Base-by-base conservation (phyloP, 2,797 vertebrate species). In the Hemibagrus guttatus region DNA sequence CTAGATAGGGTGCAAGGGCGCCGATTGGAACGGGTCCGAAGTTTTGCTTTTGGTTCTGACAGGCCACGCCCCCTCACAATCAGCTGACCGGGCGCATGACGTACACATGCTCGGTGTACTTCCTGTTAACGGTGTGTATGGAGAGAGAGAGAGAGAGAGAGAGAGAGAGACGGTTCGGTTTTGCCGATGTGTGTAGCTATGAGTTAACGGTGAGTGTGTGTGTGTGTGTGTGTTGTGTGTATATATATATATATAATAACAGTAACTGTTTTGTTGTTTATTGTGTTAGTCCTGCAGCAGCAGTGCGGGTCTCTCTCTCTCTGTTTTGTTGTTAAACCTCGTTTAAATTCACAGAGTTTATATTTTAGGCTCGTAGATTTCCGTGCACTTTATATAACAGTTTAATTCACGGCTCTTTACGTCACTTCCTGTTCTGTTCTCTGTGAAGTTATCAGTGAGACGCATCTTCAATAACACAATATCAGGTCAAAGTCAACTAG, bases 1-100 rank as follows among this genome's bases (percentile, higher is more conserved):
- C 69, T 72, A 5, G 69, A 26, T 42, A 72, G 69, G 8, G 39
- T 72, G 11, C 4, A 26, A 26, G 7, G 23, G 35, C 35, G 9
- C 12, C 1, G 59, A 23, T 42, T n/a, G 58, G 68, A 74, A 81
- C 71, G 81, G 54, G 76, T 86, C 83, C 26, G 5, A 28, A 17
- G 46, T n/a, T 54, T 28, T n/a, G 21, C n/a, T 72, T 56, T 28
- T 21, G 49, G 46, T 76, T 76, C 61, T 39, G 81, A 46, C 3
- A 72, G 39, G 21, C 69, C 69, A 72, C 39, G 39, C 69, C 69
- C 69, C 39, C 39, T 66, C 49, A 28, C 49, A 52, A 1, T 88
- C 89, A 90, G 89, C 89, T 90, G 89, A 90, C 74, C 35, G 83
- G 0, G 49, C 89, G 80, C 87, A 85, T 90, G 89, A 90, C 87